Conservation (phyloP, 2,888 invertebrate genomes). For the Athalia circularis region DNA sequence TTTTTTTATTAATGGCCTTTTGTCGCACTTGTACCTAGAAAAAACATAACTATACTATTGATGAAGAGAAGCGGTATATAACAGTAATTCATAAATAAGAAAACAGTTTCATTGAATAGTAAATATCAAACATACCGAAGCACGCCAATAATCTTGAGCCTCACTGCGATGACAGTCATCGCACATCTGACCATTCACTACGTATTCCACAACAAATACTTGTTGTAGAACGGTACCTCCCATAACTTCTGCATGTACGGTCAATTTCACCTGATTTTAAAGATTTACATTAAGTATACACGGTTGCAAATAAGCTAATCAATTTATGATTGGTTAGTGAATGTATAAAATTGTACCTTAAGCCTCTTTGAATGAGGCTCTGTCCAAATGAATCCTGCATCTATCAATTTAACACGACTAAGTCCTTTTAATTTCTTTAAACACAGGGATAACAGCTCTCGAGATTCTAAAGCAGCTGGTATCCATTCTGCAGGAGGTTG, state of each 20-base stretch:
- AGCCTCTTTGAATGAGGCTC: slow-evolving; percentile 99
- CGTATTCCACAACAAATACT: slow-evolving; percentile 95
- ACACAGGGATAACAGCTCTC: slow-evolving; percentile 92
- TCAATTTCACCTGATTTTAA: slow-evolving; percentile 83
- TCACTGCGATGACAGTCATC: slow-evolving; percentile 97
- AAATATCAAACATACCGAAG: slow-evolving; percentile 76
- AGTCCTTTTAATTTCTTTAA: slow-evolving; percentile 94
- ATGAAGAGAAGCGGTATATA: not conserved
- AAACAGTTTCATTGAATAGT: slow-evolving; percentile 8
- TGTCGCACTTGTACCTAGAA: slow-evolving; percentile 89
- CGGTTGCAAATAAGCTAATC: not conserved
- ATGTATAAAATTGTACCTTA: slow-evolving; percentile 78
- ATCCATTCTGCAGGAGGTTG: slow-evolving; percentile 96
- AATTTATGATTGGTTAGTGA: not conserved
- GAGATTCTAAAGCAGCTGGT: slow-evolving; percentile 89
- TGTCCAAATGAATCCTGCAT: slow-evolving; percentile 99
- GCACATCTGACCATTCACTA: slow-evolving; percentile 95
- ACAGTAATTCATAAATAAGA: slow-evolving; percentile 7
- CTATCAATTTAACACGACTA: slow-evolving; percentile 91
- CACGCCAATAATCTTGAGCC: slow-evolving; percentile 98
- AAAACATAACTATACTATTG: not conserved
- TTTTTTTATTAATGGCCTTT: slow-evolving; percentile 94
- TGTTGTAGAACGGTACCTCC: slow-evolving; percentile 95
- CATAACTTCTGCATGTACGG: slow-evolving; percentile 95
- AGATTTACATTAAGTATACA: not conserved